A percentile compares a stretch with the other conserved stretches of the same genome.
Evolutionary conservation across 2,888 invertebrate genomes (phyloP).

Genomic region (Archips xylosteana): DNA sequence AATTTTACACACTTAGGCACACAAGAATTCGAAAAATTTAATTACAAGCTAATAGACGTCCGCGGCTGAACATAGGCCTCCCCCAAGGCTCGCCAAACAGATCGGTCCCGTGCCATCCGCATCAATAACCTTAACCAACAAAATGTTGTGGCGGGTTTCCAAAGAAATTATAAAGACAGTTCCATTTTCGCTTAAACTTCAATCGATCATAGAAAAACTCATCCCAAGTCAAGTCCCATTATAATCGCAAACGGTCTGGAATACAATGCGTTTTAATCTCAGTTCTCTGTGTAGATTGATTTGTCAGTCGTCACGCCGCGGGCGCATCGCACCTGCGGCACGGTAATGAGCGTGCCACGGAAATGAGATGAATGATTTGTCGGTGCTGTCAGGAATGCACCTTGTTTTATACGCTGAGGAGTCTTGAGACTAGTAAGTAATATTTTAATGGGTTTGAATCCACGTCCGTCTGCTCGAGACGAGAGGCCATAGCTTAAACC

Average conservation of each 20-base stretch:
- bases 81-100: no score
- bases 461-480: no score
- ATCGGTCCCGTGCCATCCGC: no score
- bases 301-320: background rate
- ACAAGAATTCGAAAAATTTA: background rate
- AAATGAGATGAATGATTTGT: constrained; percentile 24
- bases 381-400: constrained; percentile 11
- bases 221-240: background rate
- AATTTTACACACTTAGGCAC: no score
- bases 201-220: background rate
- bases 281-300: constrained; percentile 15
- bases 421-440: background rate
- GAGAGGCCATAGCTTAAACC: no score
- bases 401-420: background rate
- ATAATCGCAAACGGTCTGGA: background rate
- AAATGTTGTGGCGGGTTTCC: background rate
- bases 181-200: background rate
- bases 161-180: background rate
- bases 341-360: constrained; percentile 16
- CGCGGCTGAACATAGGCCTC: no score
- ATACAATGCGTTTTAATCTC: constrained; percentile 11
- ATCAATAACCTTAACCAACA: no score
- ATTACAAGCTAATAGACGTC: no score
- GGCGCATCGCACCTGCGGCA: constrained; percentile 9
- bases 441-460: no score